These are phyloP conservation scores for Odontocolon sp. DNA, from an alignment of 2,888 invertebrate species.

Conservation along the genomic window DNA sequence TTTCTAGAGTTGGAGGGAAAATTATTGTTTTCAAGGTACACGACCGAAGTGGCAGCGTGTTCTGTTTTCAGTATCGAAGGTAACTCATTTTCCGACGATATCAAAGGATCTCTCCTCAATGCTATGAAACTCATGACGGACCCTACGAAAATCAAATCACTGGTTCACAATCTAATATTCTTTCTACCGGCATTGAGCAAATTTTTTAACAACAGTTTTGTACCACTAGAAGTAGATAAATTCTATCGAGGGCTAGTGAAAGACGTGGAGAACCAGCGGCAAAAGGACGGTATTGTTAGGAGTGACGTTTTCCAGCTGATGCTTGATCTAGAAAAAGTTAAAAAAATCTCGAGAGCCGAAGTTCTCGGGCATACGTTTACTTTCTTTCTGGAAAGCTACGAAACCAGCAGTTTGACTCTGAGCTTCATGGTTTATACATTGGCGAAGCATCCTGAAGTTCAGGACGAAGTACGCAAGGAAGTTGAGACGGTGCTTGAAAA, in stretches of 20 bases:
- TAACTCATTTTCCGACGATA: slow-evolving; percentile 16
- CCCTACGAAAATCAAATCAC: slow-evolving; percentile 35
- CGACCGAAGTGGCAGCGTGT: slow-evolving; percentile 32
- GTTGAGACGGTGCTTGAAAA: slow-evolving; percentile 74
- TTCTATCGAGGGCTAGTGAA: slow-evolving; percentile 60
- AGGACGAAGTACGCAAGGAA: slow-evolving; percentile 80
- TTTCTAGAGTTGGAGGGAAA: slow-evolving; percentile 67
- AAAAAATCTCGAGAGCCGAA: slow-evolving; percentile 65
- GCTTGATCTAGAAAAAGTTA: slow-evolving; percentile 70
- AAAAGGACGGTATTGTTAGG: slow-evolving; percentile 53
- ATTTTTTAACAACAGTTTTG: slow-evolving; percentile 39
- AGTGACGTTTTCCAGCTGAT: slow-evolving; percentile 81
- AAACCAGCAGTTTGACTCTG: slow-evolving; percentile 81
- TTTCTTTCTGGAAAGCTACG: slow-evolving; percentile 79
- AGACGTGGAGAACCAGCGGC: slow-evolving; percentile 56
- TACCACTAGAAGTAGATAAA: slow-evolving; percentile 46
- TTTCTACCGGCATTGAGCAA: slow-evolving; percentile 33
- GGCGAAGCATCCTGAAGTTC: slow-evolving; percentile 79
- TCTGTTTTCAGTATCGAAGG: slow-evolving; percentile 45
- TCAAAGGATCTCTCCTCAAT: slow-evolving; percentile 12
- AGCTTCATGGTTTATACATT: slow-evolving; percentile 81
- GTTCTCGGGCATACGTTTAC: slow-evolving; percentile 80
- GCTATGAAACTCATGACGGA: slow-evolving; percentile 51
- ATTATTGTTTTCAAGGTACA: slow-evolving; percentile 38
- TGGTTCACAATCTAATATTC: slow-evolving; percentile 20